Evolutionary conservation across 1,140 invertebrate genomes (phyloP), one percentile per base, ranked within the genome.

Genomic region (Ectropis grisescens): DNA sequence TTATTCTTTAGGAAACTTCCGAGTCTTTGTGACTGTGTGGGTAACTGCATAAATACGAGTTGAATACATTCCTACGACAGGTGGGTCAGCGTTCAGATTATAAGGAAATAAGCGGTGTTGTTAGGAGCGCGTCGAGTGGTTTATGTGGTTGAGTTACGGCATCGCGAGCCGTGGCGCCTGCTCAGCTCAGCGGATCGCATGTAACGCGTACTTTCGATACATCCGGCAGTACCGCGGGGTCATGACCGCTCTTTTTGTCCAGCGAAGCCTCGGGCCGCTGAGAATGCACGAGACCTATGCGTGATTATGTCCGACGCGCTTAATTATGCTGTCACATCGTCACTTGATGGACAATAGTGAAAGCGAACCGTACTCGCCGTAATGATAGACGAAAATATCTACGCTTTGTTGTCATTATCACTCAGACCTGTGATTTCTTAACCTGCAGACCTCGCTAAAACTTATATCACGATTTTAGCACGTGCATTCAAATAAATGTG

Each of bases 281-380:
- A n/a, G 40, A 60, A 32, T 65, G 55, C 69, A 72, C 62, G 69
- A 61, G 65, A 71, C 60, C 30, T 37, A 43, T 36, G 51, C 59
- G 58, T 70, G 71, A 67, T 69, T 75, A 62, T 71, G 48, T 68
- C 67, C 64, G 57, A 64, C 58, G 58, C 57, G 65, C 61, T 74
- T 76, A 80, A 80, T 80, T 80, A 76, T 70, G 58, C 69, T 76
- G 74, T 75, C 74, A 74, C 62, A 71, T 71, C 62, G 67, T 69
- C 71, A 66, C 67, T 64, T 67, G 68, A 71, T 64, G 61, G 52
- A 55, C 40, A 50, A 59, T 67, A 71, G 74, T 74, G 75, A 80
- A 80, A 80, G 75, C 56, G 53, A 59, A 57, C 44, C 34, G 61
- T 72, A 59, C 64, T 47, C 40, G 46, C 42, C 22, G 39, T 64